phyloP scores from a whole-genome alignment of 1,140 invertebrate species.

The Zaprionus tsacasi region DNA sequence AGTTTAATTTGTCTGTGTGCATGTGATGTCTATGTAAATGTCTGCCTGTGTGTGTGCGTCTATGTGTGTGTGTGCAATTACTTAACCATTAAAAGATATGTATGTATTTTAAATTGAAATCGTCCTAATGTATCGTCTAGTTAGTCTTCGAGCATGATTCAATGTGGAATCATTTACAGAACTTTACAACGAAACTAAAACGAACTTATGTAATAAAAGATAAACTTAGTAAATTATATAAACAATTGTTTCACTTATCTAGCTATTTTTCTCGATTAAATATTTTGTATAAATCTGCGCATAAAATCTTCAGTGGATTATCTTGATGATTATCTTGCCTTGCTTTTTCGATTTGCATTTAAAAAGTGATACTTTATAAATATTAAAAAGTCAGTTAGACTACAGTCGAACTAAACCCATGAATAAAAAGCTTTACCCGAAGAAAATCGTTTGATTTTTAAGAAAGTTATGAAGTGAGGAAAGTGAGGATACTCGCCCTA shows the following conservation, averaged over 20 bases:
- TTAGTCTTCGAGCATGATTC: constrained; percentile 13
- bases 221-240: constrained; percentile 74
- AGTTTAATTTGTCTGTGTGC: constrained; percentile 17
- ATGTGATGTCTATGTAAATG: constrained; percentile 15
- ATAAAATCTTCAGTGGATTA: no score
- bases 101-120: constrained; percentile 50
- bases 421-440: no score
- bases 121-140: constrained; percentile 32
- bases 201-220: constrained; percentile 69
- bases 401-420: no score
- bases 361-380: no score
- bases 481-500: no score
- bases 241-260: constrained; percentile 1
- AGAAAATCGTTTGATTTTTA: no score
- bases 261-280: no score
- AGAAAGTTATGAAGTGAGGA: no score
- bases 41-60: neutral
- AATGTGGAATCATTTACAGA: constrained; percentile 49
- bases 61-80: constrained; percentile 8
- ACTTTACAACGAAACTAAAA: constrained; percentile 63
- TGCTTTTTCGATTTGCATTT: no score
- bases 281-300: no score
- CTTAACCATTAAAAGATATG: constrained; percentile 17
- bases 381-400: no score
- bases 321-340: no score